These are phyloP conservation scores for Tipula unca DNA, from an alignment of 2,888 invertebrate species.

Conservation along the genomic window DNA sequence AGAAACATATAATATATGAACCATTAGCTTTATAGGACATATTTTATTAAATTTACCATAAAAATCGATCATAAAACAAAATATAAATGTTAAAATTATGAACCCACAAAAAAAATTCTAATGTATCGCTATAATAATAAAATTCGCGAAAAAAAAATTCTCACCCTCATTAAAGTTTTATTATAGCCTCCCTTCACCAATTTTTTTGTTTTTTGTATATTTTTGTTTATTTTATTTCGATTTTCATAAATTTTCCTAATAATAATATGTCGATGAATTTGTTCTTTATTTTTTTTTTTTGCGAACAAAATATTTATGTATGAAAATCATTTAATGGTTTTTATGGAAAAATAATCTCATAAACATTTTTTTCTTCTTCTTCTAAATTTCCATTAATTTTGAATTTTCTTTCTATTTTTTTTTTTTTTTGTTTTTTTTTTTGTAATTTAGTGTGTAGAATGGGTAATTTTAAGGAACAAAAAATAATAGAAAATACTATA, in stretches of 20 bases:
- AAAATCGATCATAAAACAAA: not conserved
- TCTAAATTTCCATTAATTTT: not conserved
- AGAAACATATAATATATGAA: not conserved
- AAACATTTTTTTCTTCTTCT: conserved; percentile 3
- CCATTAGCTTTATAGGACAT: not conserved
- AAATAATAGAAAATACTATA: not conserved
- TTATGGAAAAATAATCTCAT: conserved; percentile 14
- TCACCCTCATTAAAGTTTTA: not conserved
- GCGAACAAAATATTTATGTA: not conserved
- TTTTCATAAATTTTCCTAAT: conserved; percentile 8
- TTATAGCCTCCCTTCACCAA: not conserved
- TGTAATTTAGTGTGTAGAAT: conserved; percentile 4
- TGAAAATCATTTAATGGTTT: conserved; percentile 8
- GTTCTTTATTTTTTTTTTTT: not conserved
- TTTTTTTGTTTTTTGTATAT: not conserved
- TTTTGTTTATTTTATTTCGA: conserved; percentile 4
- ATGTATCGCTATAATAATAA: conserved; percentile 8
- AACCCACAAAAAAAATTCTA: not conserved
- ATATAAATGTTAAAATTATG: not conserved
- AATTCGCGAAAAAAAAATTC: not conserved
- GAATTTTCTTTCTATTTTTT: not conserved
- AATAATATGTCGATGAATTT: not conserved
- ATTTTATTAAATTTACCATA: not conserved
- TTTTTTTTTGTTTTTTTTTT: not conserved
- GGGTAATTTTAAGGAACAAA: conserved; percentile 9